These are phyloP conservation scores for Lagocephalus sceleratus DNA, from an alignment of 2,797 vertebrate species.

Conservation along the genomic window DNA sequence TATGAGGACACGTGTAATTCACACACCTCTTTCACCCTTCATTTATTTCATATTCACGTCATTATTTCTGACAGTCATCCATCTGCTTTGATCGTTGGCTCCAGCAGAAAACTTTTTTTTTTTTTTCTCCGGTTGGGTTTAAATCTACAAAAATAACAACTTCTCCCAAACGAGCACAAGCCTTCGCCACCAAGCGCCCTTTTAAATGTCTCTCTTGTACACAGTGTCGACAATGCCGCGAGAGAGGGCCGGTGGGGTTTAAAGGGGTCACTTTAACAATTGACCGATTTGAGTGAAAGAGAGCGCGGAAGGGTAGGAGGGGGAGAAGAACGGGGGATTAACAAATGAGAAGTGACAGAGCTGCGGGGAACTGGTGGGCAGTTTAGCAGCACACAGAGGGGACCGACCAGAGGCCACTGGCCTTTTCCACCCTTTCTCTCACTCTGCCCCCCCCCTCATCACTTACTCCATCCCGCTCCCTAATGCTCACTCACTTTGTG, in stretches of 20 bases:
- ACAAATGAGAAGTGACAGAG: conserved; percentile 72
- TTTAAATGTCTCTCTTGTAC: conserved; percentile 45
- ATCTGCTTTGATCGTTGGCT: background rate
- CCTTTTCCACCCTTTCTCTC: conserved; percentile 65
- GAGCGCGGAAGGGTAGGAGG: conserved; percentile 56
- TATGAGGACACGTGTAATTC: background rate
- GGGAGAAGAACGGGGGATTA: conserved; percentile 65
- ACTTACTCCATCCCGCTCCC: conserved; percentile 29
- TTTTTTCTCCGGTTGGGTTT: no score
- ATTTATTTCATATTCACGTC: no score
- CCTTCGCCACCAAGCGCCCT: conserved; percentile 23
- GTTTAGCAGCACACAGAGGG: conserved; percentile 67
- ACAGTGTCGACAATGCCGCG: conserved; percentile 49
- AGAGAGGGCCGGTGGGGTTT: conserved; percentile 55
- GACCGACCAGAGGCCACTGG: conserved; percentile 67
- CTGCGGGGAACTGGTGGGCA: conserved; percentile 69
- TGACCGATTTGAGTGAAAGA: conserved; percentile 61
- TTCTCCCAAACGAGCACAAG: conserved; percentile 2
- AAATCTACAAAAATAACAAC: background rate
- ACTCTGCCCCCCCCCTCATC: conserved; percentile 40
- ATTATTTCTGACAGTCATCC: no score
- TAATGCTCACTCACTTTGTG: conserved; percentile 48
- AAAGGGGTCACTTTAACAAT: conserved; percentile 74
- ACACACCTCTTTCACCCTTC: no score
- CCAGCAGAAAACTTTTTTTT: no score